phyloP scores from a whole-genome alignment of 2,888 invertebrate genomes.

The Phalangium opilio region DNA sequence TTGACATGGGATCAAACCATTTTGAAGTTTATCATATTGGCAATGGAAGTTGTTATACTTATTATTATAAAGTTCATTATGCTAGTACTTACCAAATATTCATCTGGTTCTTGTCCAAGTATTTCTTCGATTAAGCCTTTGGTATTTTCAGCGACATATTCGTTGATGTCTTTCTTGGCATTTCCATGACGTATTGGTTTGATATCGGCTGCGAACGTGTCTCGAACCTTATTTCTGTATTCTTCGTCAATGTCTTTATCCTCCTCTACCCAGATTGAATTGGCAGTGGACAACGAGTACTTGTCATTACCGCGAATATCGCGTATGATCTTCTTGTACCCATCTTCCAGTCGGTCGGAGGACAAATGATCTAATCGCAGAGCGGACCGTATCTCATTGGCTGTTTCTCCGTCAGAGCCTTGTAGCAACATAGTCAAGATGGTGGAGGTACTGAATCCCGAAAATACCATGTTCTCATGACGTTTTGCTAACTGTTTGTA shows the following conservation, averaged over 20 bases:
- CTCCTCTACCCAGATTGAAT: background rate
- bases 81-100: background rate
- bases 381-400: background rate
- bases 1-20: too few species aligned
- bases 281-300: background rate
- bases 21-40: too few species aligned
- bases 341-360: background rate
- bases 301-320: background rate
- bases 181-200: background rate
- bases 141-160: slow-evolving; percentile 3
- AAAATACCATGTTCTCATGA: slow-evolving; percentile 35
- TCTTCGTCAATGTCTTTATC: background rate
- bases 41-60: too few species aligned
- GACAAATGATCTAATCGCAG: background rate
- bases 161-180: slow-evolving; percentile 1
- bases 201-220: background rate
- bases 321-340: background rate
- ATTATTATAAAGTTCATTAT: too few species aligned
- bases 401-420: slow-evolving; percentile 32
- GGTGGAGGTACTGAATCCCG: slow-evolving; percentile 37
- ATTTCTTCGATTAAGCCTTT: background rate
- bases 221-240: too few species aligned
- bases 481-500: background rate
- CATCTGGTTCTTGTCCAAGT: background rate
- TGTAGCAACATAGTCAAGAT: slow-evolving; percentile 37